These are phyloP conservation scores for Cyprinodon brontotheroides DNA, from an alignment of 2,113 vertebrate genomes.

Conservation along the genomic window DNA sequence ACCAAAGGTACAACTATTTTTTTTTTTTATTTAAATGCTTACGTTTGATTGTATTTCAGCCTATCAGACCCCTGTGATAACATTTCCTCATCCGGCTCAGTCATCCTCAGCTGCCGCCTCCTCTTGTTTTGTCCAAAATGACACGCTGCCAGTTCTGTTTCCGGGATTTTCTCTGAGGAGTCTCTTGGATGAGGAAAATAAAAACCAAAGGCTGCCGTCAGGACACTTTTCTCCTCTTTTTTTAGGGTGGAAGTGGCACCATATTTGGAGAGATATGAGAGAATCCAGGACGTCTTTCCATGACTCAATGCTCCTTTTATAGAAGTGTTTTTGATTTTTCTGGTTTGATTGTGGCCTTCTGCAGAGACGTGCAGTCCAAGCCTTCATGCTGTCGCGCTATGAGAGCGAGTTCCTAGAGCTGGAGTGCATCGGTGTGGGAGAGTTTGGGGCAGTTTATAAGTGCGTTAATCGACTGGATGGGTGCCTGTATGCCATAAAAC, in stretches of 20 bases:
- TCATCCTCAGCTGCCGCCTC: slow-evolving; percentile 55
- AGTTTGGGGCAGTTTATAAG: slow-evolving; percentile 94
- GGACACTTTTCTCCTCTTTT: not conserved
- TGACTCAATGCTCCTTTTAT: slow-evolving; percentile 49
- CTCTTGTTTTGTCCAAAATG: slow-evolving; percentile 56
- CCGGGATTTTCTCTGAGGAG: slow-evolving; percentile 56
- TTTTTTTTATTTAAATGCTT: slow-evolving; percentile 11
- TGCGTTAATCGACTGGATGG: slow-evolving; percentile 97
- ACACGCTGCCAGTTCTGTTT: slow-evolving; percentile 44
- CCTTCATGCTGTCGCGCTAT: slow-evolving; percentile 92
- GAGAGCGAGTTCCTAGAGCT: slow-evolving; percentile 95
- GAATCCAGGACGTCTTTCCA: not conserved
- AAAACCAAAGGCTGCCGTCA: slow-evolving; percentile 20
- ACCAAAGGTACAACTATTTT: slow-evolving; percentile 62
- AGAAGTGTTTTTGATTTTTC: slow-evolving; percentile 17
- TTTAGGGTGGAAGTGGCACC: slow-evolving; percentile 33
- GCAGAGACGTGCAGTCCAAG: slow-evolving; percentile 85
- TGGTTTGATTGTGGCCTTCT: slow-evolving; percentile 31
- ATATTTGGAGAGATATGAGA: slow-evolving; percentile 47
- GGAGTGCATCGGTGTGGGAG: slow-evolving; percentile 89
- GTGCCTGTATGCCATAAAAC: slow-evolving; percentile 95
- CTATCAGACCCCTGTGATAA: slow-evolving; percentile 26
- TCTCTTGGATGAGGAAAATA: slow-evolving; percentile 23
- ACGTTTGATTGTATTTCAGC: slow-evolving; percentile 20
- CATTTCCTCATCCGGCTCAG: slow-evolving; percentile 51